phyloP scores from a whole-genome alignment of 2,113 vertebrate genomes.

The Lichenostomus cassidix region DNA sequence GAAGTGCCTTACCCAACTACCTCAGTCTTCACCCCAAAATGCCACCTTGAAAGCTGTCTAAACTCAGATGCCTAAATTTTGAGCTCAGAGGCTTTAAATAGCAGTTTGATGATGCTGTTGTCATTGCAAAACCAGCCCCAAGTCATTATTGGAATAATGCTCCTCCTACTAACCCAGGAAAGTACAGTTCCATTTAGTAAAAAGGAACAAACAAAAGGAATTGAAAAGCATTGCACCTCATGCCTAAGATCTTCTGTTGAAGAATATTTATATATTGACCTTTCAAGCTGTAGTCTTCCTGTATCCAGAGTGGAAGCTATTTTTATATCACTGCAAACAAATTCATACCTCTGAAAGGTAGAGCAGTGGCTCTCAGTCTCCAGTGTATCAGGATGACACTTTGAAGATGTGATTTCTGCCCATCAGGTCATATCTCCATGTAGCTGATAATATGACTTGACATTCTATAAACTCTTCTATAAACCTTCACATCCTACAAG shows the following conservation, averaged over 20 bases:
- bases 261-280: not conserved
- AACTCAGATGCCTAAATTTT: not conserved
- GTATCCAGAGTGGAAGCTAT: not conserved
- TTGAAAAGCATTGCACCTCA: not conserved
- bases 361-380: not conserved
- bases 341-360: slow-evolving; percentile 18
- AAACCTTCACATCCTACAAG: not conserved
- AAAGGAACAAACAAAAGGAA: not conserved
- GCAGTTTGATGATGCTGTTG: not conserved
- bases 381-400: not conserved
- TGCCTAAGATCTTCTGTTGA: not conserved
- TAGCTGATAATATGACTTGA: slow-evolving; percentile 43
- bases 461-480: slow-evolving; percentile 24
- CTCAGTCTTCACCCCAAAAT: not conserved
- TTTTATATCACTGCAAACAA: slow-evolving; percentile 11
- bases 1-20: not conserved
- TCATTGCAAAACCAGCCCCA: not conserved
- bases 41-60: not conserved
- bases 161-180: not conserved
- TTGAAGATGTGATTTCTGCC: slow-evolving; percentile 43
- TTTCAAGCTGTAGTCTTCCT: not conserved
- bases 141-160: not conserved
- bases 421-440: not conserved
- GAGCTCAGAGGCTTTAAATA: not conserved
- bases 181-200: not conserved